phyloP scores from a whole-genome alignment of 2,888 invertebrate species.

The Chloroclysta siterata region DNA sequence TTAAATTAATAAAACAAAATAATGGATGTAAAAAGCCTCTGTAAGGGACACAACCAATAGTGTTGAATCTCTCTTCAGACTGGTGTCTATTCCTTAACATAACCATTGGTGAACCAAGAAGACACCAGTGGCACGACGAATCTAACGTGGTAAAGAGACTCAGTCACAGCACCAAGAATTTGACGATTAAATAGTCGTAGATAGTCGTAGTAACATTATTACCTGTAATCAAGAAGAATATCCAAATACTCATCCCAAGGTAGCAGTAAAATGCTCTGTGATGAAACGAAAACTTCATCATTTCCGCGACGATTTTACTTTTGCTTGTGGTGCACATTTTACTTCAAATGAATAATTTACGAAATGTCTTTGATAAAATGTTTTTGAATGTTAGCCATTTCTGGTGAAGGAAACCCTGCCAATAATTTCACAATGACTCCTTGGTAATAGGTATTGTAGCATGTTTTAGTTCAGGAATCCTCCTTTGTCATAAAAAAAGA shows the following conservation, averaged over 20 bases:
- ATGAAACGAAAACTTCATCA: constrained; percentile 85
- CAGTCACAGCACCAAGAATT: no score
- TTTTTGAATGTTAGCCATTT: constrained; percentile 1
- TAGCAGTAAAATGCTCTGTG: constrained; percentile 93
- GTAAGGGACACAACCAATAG: no score
- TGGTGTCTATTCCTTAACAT: no score
- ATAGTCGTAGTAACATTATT: constrained; percentile 20
- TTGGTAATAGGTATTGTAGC: neutral
- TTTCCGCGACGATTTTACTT: constrained; percentile 63
- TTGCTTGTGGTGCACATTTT: constrained; percentile 44
- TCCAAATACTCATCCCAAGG: constrained; percentile 92
- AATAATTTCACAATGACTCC: neutral
- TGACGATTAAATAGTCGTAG: no score
- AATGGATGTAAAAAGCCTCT: no score
- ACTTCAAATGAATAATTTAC: neutral
- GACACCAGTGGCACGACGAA: no score
- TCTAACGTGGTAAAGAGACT: no score
- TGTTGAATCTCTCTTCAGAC: no score
- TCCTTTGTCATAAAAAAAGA: no score
- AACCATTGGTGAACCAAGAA: no score
- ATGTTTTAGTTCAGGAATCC: neutral
- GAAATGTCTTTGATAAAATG: neutral
- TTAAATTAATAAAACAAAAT: no score
- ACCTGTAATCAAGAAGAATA: constrained; percentile 91
- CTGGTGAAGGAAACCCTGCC: neutral